Evolutionary conservation across 2,888 invertebrate species (phyloP), one percentile per base, ranked within the genome.

Genomic region (Drosophila parthenogenetica): DNA sequence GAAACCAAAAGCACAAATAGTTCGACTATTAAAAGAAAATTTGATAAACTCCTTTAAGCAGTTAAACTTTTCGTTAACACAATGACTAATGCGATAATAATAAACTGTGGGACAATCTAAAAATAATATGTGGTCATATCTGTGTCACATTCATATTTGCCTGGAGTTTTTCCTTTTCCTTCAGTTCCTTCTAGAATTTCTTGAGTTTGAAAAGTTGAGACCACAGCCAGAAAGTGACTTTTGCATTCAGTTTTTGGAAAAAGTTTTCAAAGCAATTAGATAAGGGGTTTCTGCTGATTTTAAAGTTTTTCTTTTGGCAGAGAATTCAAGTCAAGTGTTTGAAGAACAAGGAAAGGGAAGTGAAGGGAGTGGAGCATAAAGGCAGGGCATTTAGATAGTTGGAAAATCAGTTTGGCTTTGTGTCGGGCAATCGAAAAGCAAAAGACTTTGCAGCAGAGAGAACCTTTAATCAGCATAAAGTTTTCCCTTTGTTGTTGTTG

Each of bases 261-360:
- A 85, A 65, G 89, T 85, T 87, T 85, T 79, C 81, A 84, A 85
- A 85, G 87, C 85, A 85, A 85, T 85, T 85, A 85, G 89, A 89
- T 89, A 85, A 85, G 66, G 81, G 70, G 63, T 89, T 63, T 75
- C 13, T 73, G 70, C 77, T 79, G 79, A 87, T 69, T 87, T 87
- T 75, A 58, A 85, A 89, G 77, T 84, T 88, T 46, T 69, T 43
- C n/a, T 40, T 32, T 32, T 35, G 35, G 45, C 19, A 35, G 19
- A 37, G 14, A 16, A 14, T 16, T 45, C 60, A 50, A 35, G 49
- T 51, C 29, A 25, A 48, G 50, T 48, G 35, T 14, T 32, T 10
- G 5, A 19, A 19, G 42, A 5, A 17, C 16, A n/a, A 11, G 54
- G 16, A 2, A 37, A 32, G 17, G 2, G 7, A n/a, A 19, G 13